phyloP scores from a whole-genome alignment of 2,113 vertebrate species.

The Carollia perspicillata region DNA sequence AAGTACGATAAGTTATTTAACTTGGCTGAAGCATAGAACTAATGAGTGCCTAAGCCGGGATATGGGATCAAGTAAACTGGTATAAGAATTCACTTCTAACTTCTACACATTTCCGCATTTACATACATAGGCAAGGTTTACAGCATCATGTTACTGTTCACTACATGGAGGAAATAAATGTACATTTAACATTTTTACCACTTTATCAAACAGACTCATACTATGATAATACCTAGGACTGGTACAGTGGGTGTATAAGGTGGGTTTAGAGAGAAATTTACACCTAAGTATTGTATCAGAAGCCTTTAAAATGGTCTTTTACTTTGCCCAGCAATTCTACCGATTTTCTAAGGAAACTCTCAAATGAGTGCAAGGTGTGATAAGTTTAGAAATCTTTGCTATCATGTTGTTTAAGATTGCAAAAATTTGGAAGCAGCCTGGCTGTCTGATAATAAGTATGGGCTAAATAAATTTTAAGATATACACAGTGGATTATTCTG shows the following conservation, averaged over 20 bases:
- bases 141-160: background rate
- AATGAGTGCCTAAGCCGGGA: background rate
- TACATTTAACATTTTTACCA: background rate
- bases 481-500: background rate
- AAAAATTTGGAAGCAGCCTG: background rate
- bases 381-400: background rate
- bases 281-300: background rate
- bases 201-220: background rate
- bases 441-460: background rate
- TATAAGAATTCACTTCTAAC: background rate
- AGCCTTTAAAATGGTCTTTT: background rate
- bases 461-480: background rate
- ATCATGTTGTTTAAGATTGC: background rate
- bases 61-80: background rate
- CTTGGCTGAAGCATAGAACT: background rate
- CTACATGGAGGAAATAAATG: background rate
- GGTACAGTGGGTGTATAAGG: background rate
- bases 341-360: background rate
- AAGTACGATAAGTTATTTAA: background rate
- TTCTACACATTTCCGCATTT: background rate
- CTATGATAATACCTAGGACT: background rate
- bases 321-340: background rate
- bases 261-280: background rate
- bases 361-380: background rate
- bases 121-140: background rate